phyloP scores from a whole-genome alignment of 2,888 invertebrate genomes.

The Acrobeloides nanus region DNA sequence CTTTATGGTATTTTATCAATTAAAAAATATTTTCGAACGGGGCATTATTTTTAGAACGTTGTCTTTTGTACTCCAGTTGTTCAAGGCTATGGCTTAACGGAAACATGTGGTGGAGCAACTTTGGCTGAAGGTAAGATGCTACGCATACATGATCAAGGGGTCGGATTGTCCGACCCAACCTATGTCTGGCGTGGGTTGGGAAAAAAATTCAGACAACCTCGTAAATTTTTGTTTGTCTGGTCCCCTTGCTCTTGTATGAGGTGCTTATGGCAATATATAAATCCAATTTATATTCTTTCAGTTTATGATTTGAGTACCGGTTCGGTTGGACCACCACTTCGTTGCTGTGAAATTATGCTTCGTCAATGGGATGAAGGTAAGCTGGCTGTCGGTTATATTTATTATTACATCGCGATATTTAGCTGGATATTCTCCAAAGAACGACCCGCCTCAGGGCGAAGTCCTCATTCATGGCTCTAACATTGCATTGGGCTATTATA shows the following conservation, averaged over 20 bases:
- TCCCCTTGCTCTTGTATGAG: too few relatives aligned
- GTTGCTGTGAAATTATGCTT: slow-evolving; percentile 74
- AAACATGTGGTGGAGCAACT: slow-evolving; percentile 82
- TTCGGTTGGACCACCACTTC: slow-evolving; percentile 78
- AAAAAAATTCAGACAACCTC: too few relatives aligned
- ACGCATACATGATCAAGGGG: not conserved
- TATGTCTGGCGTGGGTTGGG: too few relatives aligned
- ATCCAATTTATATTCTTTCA: slow-evolving; percentile 14
- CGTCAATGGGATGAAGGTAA: slow-evolving; percentile 81
- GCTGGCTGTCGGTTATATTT: not conserved
- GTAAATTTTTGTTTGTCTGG: too few relatives aligned
- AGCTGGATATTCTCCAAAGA: slow-evolving; percentile 76
- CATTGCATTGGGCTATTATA: slow-evolving; percentile 87
- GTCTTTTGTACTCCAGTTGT: slow-evolving; percentile 80
- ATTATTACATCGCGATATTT: too few relatives aligned
- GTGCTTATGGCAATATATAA: too few relatives aligned
- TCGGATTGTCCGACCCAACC: too few relatives aligned
- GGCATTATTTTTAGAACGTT: too few relatives aligned
- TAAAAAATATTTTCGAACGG: too few relatives aligned
- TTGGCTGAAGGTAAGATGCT: slow-evolving; percentile 45
- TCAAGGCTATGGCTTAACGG: slow-evolving; percentile 73
- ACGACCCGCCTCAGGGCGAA: slow-evolving; percentile 81
- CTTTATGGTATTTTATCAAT: too few relatives aligned
- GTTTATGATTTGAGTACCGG: slow-evolving; percentile 67
- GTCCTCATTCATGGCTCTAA: slow-evolving; percentile 79